Conservation (phyloP, 1,140 invertebrate genomes). For the Drosophila sturtevanti region DNA sequence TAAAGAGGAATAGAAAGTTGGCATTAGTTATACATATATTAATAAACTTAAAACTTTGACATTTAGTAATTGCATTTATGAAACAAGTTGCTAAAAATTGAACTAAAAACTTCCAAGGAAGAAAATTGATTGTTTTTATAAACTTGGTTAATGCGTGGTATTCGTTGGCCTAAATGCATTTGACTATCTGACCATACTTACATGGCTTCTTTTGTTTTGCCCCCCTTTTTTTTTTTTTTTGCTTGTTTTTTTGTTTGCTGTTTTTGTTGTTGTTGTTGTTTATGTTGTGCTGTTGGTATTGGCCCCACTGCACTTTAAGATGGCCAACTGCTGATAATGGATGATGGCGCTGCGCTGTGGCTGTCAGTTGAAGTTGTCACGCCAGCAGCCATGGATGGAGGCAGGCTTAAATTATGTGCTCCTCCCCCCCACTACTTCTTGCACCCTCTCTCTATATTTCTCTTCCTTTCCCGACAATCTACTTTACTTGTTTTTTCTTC, state of each 20-base stretch:
- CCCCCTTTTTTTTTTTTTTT: neutral
- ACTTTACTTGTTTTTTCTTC: conserved; percentile 39
- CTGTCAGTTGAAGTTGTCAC: conserved; percentile 81
- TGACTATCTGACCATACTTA: neutral
- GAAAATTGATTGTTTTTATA: neutral
- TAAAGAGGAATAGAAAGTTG: too few species aligned
- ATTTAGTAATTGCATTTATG: too few species aligned
- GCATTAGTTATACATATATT: too few species aligned
- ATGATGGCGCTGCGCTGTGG: conserved; percentile 74
- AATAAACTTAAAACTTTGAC: too few species aligned
- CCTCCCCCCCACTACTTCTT: conserved; percentile 17
- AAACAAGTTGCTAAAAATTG: too few species aligned
- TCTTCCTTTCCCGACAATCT: conserved; percentile 27
- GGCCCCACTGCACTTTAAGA: conserved; percentile 70
- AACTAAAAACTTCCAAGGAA: too few species aligned
- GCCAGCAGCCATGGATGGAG: conserved; percentile 58
- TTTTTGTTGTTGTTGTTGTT: conserved; percentile 17
- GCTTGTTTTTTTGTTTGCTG: conserved; percentile 2
- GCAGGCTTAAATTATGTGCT: conserved; percentile 74
- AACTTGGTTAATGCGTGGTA: neutral
- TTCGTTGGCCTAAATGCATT: neutral
- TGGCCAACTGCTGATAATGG: conserved; percentile 80
- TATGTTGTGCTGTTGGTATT: conserved; percentile 37
- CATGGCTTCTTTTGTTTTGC: conserved; percentile 4
- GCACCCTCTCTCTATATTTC: conserved; percentile 19